phyloP scores from a whole-genome alignment of 2,113 vertebrate genomes.

The Pampusana beccarii region DNA sequence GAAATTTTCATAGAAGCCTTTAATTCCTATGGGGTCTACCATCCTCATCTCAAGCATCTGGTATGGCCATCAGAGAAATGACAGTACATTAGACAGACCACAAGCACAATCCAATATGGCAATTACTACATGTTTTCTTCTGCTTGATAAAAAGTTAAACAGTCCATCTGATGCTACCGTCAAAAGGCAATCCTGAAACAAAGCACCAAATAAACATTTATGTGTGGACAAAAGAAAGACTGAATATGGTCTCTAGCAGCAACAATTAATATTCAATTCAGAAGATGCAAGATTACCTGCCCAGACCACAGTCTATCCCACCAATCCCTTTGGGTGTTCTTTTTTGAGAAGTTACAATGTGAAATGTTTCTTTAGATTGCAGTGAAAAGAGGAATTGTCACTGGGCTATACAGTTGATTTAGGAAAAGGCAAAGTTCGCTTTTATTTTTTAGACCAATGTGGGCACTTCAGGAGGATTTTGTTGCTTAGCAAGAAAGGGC shows the following conservation, averaged over 20 bases:
- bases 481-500: background rate
- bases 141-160: constrained; percentile 34
- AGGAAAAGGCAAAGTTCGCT: background rate
- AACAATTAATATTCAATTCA: background rate
- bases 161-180: background rate
- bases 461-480: constrained; percentile 50
- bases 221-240: background rate
- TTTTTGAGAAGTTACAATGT: background rate
- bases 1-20: constrained; percentile 49
- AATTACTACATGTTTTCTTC: constrained; percentile 33
- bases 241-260: background rate
- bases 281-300: background rate
- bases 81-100: background rate
- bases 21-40: constrained; percentile 41
- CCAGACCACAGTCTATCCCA: background rate
- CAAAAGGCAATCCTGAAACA: background rate
- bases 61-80: constrained; percentile 41
- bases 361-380: background rate
- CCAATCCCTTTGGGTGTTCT: background rate
- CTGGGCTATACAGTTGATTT: background rate
- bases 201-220: background rate
- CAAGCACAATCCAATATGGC: constrained; percentile 29
- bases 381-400: background rate
- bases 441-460: constrained; percentile 12
- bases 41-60: constrained; percentile 53